A percentile compares a stretch with the other conserved stretches of the same genome.
phyloP scores from a whole-genome alignment of 2,797 vertebrate species.

The Lagocephalus sceleratus region DNA sequence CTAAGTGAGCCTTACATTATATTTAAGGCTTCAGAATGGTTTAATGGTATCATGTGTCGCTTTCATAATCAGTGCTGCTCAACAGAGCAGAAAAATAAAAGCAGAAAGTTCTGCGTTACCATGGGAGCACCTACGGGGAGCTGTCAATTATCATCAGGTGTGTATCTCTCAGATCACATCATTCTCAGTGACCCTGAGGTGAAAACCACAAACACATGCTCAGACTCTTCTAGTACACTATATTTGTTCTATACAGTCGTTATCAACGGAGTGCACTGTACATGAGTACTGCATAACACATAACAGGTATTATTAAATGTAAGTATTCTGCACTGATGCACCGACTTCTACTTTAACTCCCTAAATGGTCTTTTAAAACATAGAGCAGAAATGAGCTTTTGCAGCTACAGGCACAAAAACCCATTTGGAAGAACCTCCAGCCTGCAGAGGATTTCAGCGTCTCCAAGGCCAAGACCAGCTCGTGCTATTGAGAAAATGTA shows the following conservation, averaged over 20 bases:
- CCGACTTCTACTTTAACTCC: conserved; percentile 2
- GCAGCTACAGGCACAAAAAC: not conserved
- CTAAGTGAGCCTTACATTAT: too few species aligned
- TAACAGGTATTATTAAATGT: too few species aligned
- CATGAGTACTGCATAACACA: too few species aligned
- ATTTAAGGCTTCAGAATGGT: too few species aligned
- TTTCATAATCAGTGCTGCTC: conserved; percentile 5
- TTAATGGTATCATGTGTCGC: not conserved
- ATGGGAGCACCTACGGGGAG: conserved; percentile 28
- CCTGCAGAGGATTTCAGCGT: not conserved
- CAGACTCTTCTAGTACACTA: not conserved
- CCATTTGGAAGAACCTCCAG: conserved; percentile 1
- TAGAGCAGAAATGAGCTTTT: conserved; percentile 4
- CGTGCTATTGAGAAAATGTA: not conserved
- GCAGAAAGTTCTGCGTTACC: conserved; percentile 33
- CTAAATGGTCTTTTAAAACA: not conserved
- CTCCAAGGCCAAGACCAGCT: too few species aligned
- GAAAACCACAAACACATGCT: not conserved
- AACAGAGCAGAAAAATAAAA: conserved; percentile 12
- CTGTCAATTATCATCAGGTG: conserved; percentile 44
- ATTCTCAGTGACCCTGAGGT: conserved; percentile 16
- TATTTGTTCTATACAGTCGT: too few species aligned
- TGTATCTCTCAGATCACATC: conserved; percentile 12
- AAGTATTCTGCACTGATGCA: too few species aligned
- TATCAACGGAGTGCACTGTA: too few species aligned